Evolutionary conservation across 2,888 invertebrate genomes (phyloP).

Genomic region (Ernsta delagoae): DNA sequence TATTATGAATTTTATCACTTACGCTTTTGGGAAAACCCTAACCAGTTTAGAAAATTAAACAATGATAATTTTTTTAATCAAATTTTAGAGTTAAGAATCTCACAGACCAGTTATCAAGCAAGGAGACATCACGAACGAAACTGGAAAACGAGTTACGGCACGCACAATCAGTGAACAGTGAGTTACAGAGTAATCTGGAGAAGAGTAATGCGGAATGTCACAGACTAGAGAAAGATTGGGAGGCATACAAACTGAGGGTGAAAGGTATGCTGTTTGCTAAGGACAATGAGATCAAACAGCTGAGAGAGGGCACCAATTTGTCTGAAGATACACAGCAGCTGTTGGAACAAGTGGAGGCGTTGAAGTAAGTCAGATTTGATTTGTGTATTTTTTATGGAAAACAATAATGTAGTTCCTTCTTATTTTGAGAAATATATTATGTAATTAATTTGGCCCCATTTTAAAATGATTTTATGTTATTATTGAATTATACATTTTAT

Average conservation of each 20-base stretch:
- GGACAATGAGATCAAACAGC: slow-evolving; percentile 66
- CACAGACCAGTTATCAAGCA: slow-evolving; percentile 51
- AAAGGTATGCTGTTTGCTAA: slow-evolving; percentile 72
- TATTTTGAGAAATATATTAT: no score
- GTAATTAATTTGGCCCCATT: no score
- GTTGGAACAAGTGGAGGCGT: slow-evolving; percentile 61
- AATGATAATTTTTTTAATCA: no score
- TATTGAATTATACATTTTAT: no score
- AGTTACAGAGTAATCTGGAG: slow-evolving; percentile 60
- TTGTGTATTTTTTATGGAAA: not conserved
- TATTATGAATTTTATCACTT: no score
- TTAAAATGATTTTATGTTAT: no score
- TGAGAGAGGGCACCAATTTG: slow-evolving; percentile 61
- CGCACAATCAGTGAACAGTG: slow-evolving; percentile 61
- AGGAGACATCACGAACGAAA: slow-evolving; percentile 52
- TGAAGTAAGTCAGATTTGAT: slow-evolving; percentile 60
- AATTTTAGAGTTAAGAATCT: slow-evolving; percentile 56
- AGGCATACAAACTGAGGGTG: slow-evolving; percentile 72
- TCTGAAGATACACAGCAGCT: slow-evolving; percentile 66
- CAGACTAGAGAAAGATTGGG: slow-evolving; percentile 72
- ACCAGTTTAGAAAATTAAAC: no score
- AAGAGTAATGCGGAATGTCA: slow-evolving; percentile 63
- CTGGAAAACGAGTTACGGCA: slow-evolving; percentile 69
- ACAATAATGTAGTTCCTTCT: no score
- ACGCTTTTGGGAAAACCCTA: no score